A percentile compares a stretch with the other conserved stretches of the same genome.
Conservation (phyloP, 2,797 vertebrate genomes). For the Tauraco hartlaubi region DNA sequence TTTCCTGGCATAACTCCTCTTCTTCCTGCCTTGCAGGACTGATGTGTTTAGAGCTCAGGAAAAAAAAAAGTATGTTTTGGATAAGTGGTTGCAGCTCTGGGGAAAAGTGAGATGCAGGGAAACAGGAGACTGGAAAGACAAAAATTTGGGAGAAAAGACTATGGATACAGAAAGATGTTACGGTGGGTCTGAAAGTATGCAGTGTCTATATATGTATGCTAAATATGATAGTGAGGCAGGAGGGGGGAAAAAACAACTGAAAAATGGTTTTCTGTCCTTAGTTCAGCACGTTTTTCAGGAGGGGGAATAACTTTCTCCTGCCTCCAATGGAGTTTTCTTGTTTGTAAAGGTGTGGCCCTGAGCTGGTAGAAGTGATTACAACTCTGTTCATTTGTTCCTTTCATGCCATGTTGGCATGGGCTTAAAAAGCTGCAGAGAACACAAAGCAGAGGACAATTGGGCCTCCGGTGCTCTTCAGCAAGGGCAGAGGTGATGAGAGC, state of each 20-base stretch:
- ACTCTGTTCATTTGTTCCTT: not conserved
- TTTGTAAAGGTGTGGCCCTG: not conserved
- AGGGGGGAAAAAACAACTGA: not conserved
- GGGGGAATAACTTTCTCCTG: not conserved
- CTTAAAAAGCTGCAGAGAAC: not conserved
- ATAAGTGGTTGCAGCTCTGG: not conserved
- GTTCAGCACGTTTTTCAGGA: not conserved
- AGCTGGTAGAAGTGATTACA: not conserved
- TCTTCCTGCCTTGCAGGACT: not conserved
- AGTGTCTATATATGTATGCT: not conserved
- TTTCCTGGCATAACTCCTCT: not conserved
- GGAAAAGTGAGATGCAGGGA: not conserved
- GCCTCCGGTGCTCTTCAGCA: accelerated
- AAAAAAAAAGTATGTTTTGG: not conserved
- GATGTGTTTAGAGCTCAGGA: not conserved
- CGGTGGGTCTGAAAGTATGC: not conserved
- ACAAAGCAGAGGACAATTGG: not conserved
- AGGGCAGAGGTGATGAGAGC: not conserved
- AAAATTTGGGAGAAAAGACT: not conserved
- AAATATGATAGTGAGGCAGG: not conserved
- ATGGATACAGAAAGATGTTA: not conserved
- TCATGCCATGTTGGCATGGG: not conserved
- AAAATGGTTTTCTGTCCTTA: not conserved
- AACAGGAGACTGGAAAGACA: not conserved
- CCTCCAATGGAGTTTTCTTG: not conserved